These are phyloP conservation scores for Allolobophora icterica DNA, from an alignment of 2,888 invertebrate genomes.

Conservation along the genomic window DNA sequence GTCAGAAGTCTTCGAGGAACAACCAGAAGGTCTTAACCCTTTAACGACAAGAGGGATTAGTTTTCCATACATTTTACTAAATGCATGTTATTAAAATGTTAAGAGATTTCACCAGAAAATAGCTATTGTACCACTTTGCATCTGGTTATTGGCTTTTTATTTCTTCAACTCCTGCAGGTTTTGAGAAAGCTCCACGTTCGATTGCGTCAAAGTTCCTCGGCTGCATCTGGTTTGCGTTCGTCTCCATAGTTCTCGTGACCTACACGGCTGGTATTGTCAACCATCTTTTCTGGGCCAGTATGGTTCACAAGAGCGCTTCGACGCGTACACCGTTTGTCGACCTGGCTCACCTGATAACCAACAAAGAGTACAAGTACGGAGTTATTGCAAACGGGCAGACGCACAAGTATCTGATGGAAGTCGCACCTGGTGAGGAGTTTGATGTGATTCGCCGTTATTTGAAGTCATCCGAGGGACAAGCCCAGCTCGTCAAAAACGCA, in stretches of 20 bases:
- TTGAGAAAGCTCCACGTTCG: constrained; percentile 44
- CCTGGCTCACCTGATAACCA: constrained; percentile 38
- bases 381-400: constrained; percentile 32
- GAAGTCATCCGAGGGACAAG: constrained; percentile 33
- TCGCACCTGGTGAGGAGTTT: constrained; percentile 35
- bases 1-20: too few species aligned
- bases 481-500: constrained; percentile 23
- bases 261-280: constrained; percentile 46
- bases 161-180: constrained; percentile 36
- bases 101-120: background rate
- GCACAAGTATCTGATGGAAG: constrained; percentile 35
- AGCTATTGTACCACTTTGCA: background rate
- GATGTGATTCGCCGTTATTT: constrained; percentile 40
- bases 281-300: constrained; percentile 47
- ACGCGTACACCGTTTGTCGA: constrained; percentile 23
- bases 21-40: too few species aligned
- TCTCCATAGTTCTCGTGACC: constrained; percentile 45
- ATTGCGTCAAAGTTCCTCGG: constrained; percentile 37
- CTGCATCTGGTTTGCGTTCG: constrained; percentile 47
- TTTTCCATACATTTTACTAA: too few species aligned
- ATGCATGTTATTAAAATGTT: too few species aligned
- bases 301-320: constrained; percentile 38
- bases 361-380: constrained; percentile 37
- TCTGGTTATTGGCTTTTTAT: background rate
- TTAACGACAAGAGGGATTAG: too few species aligned